These are phyloP conservation scores for Periplaneta americana DNA, from an alignment of 1,140 invertebrate species.

Conservation along the genomic window DNA sequence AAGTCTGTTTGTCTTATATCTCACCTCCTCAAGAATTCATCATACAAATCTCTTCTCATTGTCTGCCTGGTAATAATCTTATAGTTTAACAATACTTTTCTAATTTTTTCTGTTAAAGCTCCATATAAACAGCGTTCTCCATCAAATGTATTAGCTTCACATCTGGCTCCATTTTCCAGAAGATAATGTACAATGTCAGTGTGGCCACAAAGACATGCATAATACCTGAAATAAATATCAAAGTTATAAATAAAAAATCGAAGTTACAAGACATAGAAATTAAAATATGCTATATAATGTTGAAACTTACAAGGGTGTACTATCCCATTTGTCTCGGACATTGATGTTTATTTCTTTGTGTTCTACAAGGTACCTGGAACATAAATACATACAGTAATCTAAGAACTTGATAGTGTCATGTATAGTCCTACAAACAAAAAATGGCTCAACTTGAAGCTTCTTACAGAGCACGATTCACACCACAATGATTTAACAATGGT, in stretches of 20 bases:
- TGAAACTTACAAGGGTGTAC: constrained; percentile 45
- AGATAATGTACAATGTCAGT: constrained; percentile 44
- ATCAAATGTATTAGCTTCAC: constrained; percentile 54
- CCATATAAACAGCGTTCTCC: constrained; percentile 53
- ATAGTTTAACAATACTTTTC: constrained; percentile 40
- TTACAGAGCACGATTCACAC: no score
- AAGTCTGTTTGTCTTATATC: background rate
- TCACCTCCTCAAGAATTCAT: constrained; percentile 48
- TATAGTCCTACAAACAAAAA: no score
- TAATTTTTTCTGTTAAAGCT: constrained; percentile 46
- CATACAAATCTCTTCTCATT: constrained; percentile 42
- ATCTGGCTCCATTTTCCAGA: constrained; percentile 45
- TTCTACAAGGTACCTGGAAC: constrained; percentile 41
- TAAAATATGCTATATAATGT: background rate
- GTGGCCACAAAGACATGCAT: constrained; percentile 53
- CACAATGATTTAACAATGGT: no score
- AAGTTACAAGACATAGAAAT: background rate
- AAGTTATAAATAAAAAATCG: background rate
- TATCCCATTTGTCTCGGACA: constrained; percentile 49
- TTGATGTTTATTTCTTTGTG: constrained; percentile 47
- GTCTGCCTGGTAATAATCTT: constrained; percentile 42
- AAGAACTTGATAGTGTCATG: no score
- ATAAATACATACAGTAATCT: background rate
- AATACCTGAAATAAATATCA: constrained; percentile 37
- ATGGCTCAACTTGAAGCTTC: no score